Percentiles rank a stretch among this genome's conserved stretches.
Evolutionary conservation across 2,113 vertebrate genomes (phyloP).

Genomic region (Paratilapia polleni): DNA sequence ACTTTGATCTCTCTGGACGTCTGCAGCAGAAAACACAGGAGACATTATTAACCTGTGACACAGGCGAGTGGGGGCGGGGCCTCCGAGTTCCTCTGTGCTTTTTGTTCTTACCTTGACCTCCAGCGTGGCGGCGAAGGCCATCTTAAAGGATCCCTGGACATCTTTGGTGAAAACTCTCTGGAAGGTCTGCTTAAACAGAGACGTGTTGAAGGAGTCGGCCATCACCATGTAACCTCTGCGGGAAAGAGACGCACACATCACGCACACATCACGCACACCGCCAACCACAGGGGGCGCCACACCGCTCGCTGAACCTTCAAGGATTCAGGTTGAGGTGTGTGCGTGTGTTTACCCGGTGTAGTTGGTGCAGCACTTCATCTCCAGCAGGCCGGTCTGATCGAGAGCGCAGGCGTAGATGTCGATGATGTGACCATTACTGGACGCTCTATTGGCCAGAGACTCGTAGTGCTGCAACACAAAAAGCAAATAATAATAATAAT

Average conservation of each 20-base stretch:
- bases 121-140: conserved; percentile 94
- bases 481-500: no score
- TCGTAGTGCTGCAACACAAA: conserved; percentile 88
- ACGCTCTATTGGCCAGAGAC: conserved; percentile 90
- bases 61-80: neutral
- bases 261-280: neutral
- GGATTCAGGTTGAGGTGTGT: neutral
- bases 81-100: neutral
- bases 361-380: conserved; percentile 98
- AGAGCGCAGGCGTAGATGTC: conserved; percentile 97
- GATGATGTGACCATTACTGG: conserved; percentile 92
- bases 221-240: conserved; percentile 97
- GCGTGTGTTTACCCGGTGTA: conserved; percentile 86
- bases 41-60: neutral
- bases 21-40: conserved; percentile 69
- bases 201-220: conserved; percentile 99
- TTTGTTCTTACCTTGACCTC: conserved; percentile 90
- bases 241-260: neutral
- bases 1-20: conserved; percentile 98
- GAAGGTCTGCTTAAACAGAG: conserved; percentile 98
- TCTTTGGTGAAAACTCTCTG: conserved; percentile 97
- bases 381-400: conserved; percentile 95
- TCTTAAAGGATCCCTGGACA: conserved; percentile 93
- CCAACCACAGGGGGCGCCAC: neutral
- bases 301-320: neutral